Conservation (phyloP, 53 echinoderm and acorn worm species). For the Pentamera pediparva region DNA sequence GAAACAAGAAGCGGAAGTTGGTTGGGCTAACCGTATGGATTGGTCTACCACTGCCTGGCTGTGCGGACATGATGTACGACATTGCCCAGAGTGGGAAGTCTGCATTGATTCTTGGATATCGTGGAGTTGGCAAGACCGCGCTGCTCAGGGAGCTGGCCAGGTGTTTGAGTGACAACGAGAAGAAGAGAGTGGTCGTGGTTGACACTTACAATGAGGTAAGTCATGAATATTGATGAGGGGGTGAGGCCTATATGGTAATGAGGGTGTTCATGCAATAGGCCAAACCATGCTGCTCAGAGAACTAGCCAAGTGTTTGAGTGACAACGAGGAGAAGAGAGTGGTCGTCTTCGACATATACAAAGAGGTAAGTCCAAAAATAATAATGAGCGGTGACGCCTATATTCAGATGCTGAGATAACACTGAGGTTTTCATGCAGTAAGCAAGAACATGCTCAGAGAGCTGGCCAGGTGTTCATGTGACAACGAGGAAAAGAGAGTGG, state of each 20-base stretch:
- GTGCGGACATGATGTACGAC: conserved; percentile 48
- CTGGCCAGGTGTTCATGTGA: conserved; percentile 50
- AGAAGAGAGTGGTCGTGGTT: conserved; percentile 43
- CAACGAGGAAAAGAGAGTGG: conserved; percentile 28
- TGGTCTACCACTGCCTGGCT: conserved; percentile 41
- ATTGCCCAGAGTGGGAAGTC: conserved; percentile 38
- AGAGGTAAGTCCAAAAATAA: conserved; percentile 30
- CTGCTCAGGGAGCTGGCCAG: conserved; percentile 51
- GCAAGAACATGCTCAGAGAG: too few relatives aligned
- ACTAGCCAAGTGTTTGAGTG: conserved; percentile 48
- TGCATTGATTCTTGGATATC: conserved; percentile 37
- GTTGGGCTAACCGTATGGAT: conserved; percentile 37
- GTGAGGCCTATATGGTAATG: too few relatives aligned
- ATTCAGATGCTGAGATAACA: too few relatives aligned
- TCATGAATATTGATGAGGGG: neutral
- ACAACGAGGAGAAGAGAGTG: conserved; percentile 32
- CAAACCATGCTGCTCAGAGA: too few relatives aligned
- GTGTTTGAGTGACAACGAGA: conserved; percentile 39
- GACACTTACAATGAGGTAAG: conserved; percentile 62
- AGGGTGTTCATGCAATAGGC: too few relatives aligned
- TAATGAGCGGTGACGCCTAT: too few relatives aligned
- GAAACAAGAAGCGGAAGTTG: conserved; percentile 19
- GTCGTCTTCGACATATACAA: conserved; percentile 54
- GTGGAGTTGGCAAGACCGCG: conserved; percentile 55
- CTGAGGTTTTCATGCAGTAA: too few relatives aligned